These are phyloP conservation scores for Reticulitermes lucifugus DNA, from an alignment of 2,888 invertebrate genomes.

Conservation along the genomic window DNA sequence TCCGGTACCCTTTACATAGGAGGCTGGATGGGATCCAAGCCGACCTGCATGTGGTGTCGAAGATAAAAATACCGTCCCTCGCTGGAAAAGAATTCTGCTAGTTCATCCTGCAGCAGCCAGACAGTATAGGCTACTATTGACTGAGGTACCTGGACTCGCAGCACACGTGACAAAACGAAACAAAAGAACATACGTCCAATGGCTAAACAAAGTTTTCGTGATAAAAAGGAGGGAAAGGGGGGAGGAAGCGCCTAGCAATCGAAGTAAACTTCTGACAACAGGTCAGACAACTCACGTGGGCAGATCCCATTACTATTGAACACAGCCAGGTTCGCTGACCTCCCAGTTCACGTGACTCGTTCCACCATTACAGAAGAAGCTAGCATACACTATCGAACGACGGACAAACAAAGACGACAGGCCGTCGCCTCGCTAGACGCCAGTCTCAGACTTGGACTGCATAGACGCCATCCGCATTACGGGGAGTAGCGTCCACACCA, in stretches of 20 bases:
- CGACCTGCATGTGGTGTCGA: too few species aligned
- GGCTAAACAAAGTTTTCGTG: background rate
- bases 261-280: slow-evolving; percentile 10
- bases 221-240: background rate
- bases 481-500: too few species aligned
- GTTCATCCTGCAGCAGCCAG: too few species aligned
- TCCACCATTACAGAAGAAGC: background rate
- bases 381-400: background rate
- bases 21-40: too few species aligned
- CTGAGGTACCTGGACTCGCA: too few species aligned
- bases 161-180: too few species aligned
- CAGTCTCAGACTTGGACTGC: slow-evolving; percentile 9
- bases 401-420: background rate
- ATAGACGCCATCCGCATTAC: background rate
- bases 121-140: too few species aligned
- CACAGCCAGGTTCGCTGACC: slow-evolving; percentile 32
- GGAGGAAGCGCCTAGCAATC: too few species aligned
- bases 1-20: too few species aligned
- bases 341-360: slow-evolving; percentile 22
- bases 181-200: background rate
- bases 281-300: slow-evolving; percentile 18
- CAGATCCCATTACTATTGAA: slow-evolving; percentile 1
- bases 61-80: too few species aligned
- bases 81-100: too few species aligned
- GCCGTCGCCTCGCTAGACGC: slow-evolving; percentile 18